Percentiles rank a stretch among this genome's conserved stretches.
phyloP scores from a whole-genome alignment of 2,888 invertebrate genomes.

The Megastigmus dorsalis region DNA sequence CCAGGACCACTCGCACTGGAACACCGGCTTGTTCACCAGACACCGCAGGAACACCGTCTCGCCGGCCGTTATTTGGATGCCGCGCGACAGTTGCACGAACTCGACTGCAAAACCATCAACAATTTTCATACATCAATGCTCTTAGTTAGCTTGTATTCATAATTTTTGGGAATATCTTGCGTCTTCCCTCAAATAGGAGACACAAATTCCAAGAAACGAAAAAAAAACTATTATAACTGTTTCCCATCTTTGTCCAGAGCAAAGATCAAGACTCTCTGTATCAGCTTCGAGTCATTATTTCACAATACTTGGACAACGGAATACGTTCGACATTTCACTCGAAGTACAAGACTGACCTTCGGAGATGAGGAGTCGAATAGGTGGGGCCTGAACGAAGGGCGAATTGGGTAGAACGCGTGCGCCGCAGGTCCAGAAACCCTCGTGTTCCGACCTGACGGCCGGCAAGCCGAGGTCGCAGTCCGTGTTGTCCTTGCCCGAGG shows the following conservation, averaged over 20 bases:
- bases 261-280: too few relatives aligned
- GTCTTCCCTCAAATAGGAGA: too few relatives aligned
- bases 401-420: slow-evolving; percentile 64
- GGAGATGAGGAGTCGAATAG: slow-evolving; percentile 68
- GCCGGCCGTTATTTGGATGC: slow-evolving; percentile 70
- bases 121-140: too few relatives aligned
- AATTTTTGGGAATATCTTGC: too few relatives aligned
- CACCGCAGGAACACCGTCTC: slow-evolving; percentile 71
- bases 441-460: slow-evolving; percentile 68
- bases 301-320: too few relatives aligned
- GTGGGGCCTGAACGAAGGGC: slow-evolving; percentile 65
- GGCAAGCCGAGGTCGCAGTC: slow-evolving; percentile 71
- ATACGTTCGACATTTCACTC: too few relatives aligned
- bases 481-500: slow-evolving; percentile 68
- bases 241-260: too few relatives aligned
- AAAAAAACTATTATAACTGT: too few relatives aligned
- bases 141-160: too few relatives aligned
- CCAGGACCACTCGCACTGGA: slow-evolving; percentile 73
- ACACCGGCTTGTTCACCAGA: slow-evolving; percentile 70
- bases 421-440: slow-evolving; percentile 72
- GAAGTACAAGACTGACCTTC: too few relatives aligned
- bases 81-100: slow-evolving; percentile 71
- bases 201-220: too few relatives aligned
- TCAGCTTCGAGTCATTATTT: too few relatives aligned
- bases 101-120: slow-evolving; percentile 70